Evolutionary conservation across 2,797 vertebrate species (phyloP), one percentile per base, ranked within the genome.

Genomic region (Sphenodon punctatus): DNA sequence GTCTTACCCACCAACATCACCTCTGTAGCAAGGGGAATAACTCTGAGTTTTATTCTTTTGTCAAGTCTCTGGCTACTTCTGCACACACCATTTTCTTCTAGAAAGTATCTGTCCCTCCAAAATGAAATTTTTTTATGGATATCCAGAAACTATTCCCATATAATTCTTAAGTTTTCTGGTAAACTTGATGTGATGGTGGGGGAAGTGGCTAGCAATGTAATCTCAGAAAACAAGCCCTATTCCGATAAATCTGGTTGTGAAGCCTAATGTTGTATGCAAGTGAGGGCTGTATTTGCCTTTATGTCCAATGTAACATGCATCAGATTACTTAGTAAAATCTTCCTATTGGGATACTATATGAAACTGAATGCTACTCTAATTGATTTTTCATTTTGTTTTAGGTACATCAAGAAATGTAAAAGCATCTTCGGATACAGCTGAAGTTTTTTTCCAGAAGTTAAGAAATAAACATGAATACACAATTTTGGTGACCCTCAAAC

Each of bases 401-500:
- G 98, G 97, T 87, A 95, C 96, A 67, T 97, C 97, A 89, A 97
- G 98, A 94, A 98, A 95, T 92, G 95, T 99, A 85, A 98, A 97
- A 93, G 97, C 97, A 55, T 95, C 97, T n/a, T 90, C 93, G 36
- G 95, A 96, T 72, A 95, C 95, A 82, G 97, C 97, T 17, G 97
- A 97, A 93, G 93, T 93, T 6, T 96, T 98, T 95, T 94, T 98
- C 87, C 97, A 97, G 94, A 99, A 99, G 90, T 93, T 99, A 93
- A 97, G 96, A 94, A 97, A 98, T 94, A 98, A 97, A 94, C 97
- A 95, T 67, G 98, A 99, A 94, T 99, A 99, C 88, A 99, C 98
- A 41, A 92, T 99, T 88, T 94, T 99, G 89, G 97, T 96, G 84
- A 99, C 97, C 22, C 93, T 99, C 88, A 98, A 97, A 93, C 98